These are phyloP conservation scores for Paratrypauchen microcephalus DNA, from an alignment of 2,797 vertebrate genomes.

Conservation along the genomic window DNA sequence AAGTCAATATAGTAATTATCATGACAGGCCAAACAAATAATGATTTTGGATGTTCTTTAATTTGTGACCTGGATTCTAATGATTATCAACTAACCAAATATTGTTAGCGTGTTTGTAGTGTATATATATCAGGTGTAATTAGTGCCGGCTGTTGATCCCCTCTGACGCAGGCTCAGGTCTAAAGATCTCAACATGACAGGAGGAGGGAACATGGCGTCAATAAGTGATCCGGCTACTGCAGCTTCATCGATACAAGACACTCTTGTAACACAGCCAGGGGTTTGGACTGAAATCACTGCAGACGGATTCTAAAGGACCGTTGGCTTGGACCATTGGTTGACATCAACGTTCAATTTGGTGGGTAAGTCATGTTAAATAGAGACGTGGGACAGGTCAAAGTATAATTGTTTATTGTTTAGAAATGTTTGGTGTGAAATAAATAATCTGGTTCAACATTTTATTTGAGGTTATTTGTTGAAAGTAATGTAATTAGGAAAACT, in stretches of 20 bases:
- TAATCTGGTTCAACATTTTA: no score
- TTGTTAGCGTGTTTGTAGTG: neutral
- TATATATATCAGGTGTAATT: conserved; percentile 34
- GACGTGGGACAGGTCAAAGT: no score
- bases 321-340: no score
- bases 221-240: conserved; percentile 29
- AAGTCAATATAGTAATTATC: no score
- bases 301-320: neutral
- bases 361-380: no score
- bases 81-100: no score
- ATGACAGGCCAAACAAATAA: no score
- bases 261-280: neutral
- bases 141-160: conserved; percentile 24
- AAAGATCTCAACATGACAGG: conserved; percentile 39
- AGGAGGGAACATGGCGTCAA: conserved; percentile 40
- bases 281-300: neutral
- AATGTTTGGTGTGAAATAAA: no score
- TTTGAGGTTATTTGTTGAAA: no score
- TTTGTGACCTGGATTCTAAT: neutral
- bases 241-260: conserved; percentile 31
- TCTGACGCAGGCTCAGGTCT: conserved; percentile 9
- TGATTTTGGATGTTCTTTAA: neutral
- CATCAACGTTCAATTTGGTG: no score
- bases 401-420: no score
- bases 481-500: no score